Evolutionary conservation across 2,797 vertebrate genomes (phyloP).

Genomic region (Protonibea diacanthus): DNA sequence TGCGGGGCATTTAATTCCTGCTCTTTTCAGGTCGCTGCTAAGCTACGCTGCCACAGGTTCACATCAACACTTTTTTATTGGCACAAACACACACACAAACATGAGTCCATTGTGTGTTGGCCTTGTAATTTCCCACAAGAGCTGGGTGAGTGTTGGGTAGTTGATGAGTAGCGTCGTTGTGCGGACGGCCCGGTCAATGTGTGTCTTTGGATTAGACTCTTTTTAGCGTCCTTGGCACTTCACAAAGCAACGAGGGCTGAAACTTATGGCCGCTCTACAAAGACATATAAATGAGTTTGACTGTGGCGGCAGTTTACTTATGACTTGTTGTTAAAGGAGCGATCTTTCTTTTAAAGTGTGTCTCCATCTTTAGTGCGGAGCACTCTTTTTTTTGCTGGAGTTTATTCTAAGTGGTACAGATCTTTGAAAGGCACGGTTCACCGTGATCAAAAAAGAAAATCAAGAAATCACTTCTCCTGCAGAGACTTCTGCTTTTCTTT

Average conservation of each 20-base stretch:
- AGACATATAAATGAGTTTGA: slow-evolving; percentile 9
- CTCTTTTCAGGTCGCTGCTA: slow-evolving; percentile 64
- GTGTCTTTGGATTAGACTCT: slow-evolving; percentile 34
- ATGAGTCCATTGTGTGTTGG: slow-evolving; percentile 36
- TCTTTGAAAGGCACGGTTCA: not conserved
- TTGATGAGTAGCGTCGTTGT: slow-evolving; percentile 36
- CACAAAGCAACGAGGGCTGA: not conserved
- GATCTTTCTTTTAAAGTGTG: not conserved
- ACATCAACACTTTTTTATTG: slow-evolving; percentile 68
- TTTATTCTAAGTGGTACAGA: not conserved
- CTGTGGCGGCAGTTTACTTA: not conserved
- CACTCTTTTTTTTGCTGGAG: not conserved
- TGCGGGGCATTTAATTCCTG: slow-evolving; percentile 51
- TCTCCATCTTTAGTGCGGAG: not conserved
- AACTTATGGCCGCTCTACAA: slow-evolving; percentile 20
- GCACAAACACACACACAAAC: slow-evolving; percentile 23
- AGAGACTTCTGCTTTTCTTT: not conserved
- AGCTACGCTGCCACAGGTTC: slow-evolving; percentile 56
- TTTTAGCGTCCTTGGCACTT: slow-evolving; percentile 21
- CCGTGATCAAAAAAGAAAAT: not conserved
- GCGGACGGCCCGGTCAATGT: not conserved
- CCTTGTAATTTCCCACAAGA: slow-evolving; percentile 64
- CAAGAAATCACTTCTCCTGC: not conserved
- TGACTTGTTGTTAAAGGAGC: not conserved
- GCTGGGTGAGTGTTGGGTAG: slow-evolving; percentile 32